phyloP scores from a whole-genome alignment of 1,140 invertebrate genomes.

The Calycopis cecrops region DNA sequence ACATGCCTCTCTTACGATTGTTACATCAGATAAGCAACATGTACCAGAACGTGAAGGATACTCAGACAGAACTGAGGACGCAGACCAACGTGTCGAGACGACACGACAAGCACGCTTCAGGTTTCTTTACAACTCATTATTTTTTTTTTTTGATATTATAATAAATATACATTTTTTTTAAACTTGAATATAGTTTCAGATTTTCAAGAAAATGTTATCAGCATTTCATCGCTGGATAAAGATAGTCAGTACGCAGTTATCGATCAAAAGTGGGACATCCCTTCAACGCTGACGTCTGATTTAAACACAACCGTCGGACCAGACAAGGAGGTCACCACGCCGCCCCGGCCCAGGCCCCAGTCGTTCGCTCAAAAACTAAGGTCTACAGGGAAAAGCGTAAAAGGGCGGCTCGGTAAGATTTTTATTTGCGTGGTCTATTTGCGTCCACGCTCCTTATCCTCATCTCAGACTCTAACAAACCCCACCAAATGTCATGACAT shows the following conservation, averaged over 20 bases:
- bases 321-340: constrained; percentile 70
- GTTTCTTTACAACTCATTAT: constrained; percentile 39
- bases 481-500: no score
- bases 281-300: constrained; percentile 21
- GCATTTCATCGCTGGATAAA: constrained; percentile 64
- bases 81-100: constrained; percentile 74
- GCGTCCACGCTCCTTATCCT: no score
- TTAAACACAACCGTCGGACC: constrained; percentile 32
- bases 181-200: constrained; percentile 76
- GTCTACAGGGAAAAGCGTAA: constrained; percentile 88
- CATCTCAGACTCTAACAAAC: no score
- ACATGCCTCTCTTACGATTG: constrained; percentile 95
- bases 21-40: constrained; percentile 98
- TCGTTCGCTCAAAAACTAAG: constrained; percentile 90
- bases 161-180: background rate
- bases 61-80: constrained; percentile 90
- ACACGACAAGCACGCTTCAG: constrained; percentile 75
- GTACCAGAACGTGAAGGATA: constrained; percentile 98
- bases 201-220: constrained; percentile 76
- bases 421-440: no score
- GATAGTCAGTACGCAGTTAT: constrained; percentile 61
- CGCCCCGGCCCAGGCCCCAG: constrained; percentile 82
- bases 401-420: constrained; percentile 76
- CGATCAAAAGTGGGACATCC: constrained; percentile 53
- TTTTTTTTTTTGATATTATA: background rate